These are phyloP conservation scores for Nematostella vectensis DNA, from an alignment of 92 coral and sea anemone genomes.

Conservation along the genomic window DNA sequence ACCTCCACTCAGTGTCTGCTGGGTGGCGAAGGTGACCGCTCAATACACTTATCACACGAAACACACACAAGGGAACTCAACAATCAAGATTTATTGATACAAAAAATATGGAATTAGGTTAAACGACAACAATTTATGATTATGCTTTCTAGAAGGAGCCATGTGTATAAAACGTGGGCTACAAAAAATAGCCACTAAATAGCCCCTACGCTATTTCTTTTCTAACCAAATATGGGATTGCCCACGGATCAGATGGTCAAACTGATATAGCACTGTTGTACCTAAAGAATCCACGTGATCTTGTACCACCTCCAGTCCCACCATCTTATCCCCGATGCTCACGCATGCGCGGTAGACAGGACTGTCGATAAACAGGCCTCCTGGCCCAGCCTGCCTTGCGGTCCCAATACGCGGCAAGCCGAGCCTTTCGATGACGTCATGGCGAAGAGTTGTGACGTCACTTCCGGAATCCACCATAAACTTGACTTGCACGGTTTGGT, in stretches of 20 bases:
- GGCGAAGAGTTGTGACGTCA: conserved; percentile 50
- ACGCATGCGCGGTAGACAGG: conserved; percentile 47
- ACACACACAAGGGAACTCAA: too few species aligned
- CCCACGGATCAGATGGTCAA: conserved; percentile 43
- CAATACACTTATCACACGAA: too few species aligned
- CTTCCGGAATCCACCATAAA: conserved; percentile 76
- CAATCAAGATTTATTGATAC: too few species aligned
- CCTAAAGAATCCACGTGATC: conserved; percentile 54
- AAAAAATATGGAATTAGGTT: too few species aligned
- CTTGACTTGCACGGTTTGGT: conserved; percentile 25
- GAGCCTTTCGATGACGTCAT: conserved; percentile 46
- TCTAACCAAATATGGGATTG: conserved; percentile 37
- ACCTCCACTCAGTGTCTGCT: too few species aligned
- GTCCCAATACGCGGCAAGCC: conserved; percentile 22
- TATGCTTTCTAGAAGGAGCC: too few species aligned
- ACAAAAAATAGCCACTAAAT: too few species aligned
- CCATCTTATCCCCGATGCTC: conserved; percentile 29
- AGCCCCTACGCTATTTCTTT: conserved; percentile 5
- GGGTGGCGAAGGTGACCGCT: too few species aligned
- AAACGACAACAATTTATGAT: too few species aligned
- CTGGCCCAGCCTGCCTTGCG: conserved; percentile 46
- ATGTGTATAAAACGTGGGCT: too few species aligned
- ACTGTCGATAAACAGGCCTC: conserved; percentile 22
- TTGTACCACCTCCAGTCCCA: conserved; percentile 47
- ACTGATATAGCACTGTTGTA: conserved; percentile 51